Conservation (phyloP, 2,888 invertebrate genomes). For the Caenorhabditis japonica region DNA sequence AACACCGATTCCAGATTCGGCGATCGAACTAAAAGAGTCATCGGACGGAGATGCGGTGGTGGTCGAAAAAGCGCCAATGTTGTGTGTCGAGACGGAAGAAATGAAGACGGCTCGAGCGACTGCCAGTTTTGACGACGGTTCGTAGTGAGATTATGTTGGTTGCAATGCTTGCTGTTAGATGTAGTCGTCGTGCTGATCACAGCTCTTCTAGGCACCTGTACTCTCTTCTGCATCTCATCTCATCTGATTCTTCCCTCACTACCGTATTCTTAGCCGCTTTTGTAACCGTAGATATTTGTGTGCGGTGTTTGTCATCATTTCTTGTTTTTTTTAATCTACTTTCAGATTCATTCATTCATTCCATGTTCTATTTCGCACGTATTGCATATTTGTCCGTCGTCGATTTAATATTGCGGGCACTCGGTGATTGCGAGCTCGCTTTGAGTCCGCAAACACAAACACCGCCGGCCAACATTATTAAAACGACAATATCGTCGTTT, state of each 20-base stretch:
- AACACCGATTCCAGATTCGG: constrained; percentile 48
- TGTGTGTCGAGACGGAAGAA: constrained; percentile 26
- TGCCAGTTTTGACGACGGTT: constrained; percentile 55
- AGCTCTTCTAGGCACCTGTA: constrained; percentile 11
- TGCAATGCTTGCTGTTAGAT: constrained; percentile 3
- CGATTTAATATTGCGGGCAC: too few species aligned
- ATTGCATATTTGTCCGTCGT: too few species aligned
- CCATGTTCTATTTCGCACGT: too few species aligned
- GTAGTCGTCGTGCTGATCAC: constrained; percentile 15
- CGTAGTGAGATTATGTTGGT: constrained; percentile 37
- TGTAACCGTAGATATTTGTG: constrained; percentile 1
- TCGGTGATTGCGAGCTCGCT: too few species aligned
- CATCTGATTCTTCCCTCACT: too few species aligned
- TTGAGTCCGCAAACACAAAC: too few species aligned
- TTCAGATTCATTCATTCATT: not conserved
- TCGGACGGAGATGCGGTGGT: constrained; percentile 33
- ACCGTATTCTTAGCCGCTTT: constrained; percentile 36
- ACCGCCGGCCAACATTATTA: too few species aligned
- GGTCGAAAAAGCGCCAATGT: constrained; percentile 18
- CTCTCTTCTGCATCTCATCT: not conserved
- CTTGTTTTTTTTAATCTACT: constrained; percentile 6
- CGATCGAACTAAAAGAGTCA: constrained; percentile 44
- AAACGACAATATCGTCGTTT: too few species aligned
- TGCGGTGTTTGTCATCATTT: constrained; percentile 21
- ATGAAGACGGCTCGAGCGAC: constrained; percentile 45